Percentiles rank a stretch among this genome's conserved stretches.
These are phyloP conservation scores for Ditylenchus dipsaci DNA, from an alignment of 1,140 invertebrate genomes.

Conservation along the genomic window DNA sequence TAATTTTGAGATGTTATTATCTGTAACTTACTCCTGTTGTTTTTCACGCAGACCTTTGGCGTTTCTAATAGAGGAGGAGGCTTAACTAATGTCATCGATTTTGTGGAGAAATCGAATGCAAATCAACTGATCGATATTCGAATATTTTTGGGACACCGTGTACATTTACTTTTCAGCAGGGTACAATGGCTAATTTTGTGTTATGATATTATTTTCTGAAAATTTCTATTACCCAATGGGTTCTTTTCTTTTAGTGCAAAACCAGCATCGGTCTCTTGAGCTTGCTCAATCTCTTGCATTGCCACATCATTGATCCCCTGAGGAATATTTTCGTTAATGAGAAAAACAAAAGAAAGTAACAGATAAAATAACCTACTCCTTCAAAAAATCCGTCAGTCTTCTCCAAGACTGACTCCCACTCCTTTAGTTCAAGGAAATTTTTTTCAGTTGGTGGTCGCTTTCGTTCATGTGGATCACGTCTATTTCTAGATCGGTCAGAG, in stretches of 20 bases:
- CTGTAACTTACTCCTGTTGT: no score
- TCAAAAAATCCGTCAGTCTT: slow-evolving; percentile 58
- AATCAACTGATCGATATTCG: no score
- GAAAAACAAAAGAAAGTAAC: neutral
- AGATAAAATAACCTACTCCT: slow-evolving; percentile 30
- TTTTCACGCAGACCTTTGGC: no score
- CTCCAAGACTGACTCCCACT: slow-evolving; percentile 57
- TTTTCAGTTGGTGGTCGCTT: slow-evolving; percentile 53
- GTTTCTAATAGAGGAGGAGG: no score
- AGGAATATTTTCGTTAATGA: slow-evolving; percentile 11
- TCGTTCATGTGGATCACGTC: slow-evolving; percentile 59
- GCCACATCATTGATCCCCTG: slow-evolving; percentile 55
- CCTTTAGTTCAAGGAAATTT: slow-evolving; percentile 56
- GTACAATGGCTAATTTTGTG: no score
- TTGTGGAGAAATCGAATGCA: no score
- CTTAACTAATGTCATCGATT: no score
- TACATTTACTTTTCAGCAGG: no score
- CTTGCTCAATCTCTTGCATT: slow-evolving; percentile 45
- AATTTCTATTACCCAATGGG: slow-evolving; percentile 50
- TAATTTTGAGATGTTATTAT: no score
- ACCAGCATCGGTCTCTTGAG: slow-evolving; percentile 41
- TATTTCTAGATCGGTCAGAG: slow-evolving; percentile 51
- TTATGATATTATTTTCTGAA: no score
- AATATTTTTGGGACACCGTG: no score
- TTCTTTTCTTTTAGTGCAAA: slow-evolving; percentile 39